These are phyloP conservation scores for Gallinago media DNA, from an alignment of 2,113 vertebrate genomes.

Conservation along the genomic window DNA sequence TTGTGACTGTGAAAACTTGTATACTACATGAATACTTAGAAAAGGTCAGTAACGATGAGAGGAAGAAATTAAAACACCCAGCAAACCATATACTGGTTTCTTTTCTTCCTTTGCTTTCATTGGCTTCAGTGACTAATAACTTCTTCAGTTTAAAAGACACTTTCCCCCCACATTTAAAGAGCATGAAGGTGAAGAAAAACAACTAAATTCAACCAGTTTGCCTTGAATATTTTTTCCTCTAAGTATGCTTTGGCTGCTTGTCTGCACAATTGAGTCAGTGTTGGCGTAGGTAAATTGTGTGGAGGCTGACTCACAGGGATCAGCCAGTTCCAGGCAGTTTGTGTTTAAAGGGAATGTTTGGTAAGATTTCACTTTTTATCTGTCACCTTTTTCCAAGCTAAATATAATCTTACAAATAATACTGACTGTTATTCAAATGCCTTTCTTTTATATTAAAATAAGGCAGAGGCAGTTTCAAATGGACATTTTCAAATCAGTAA, in stretches of 20 bases:
- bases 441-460: background rate
- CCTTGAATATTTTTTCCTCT: background rate
- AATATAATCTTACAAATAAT: background rate
- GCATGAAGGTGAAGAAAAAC: background rate
- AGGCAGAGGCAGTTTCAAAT: background rate
- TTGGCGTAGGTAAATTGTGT: background rate
- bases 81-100: fast-evolving
- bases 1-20: background rate
- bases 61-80: background rate
- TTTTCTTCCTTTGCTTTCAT: background rate
- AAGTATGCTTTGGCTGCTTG: background rate
- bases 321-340: background rate
- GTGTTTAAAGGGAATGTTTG: background rate
- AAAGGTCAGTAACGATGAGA: background rate
- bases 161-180: background rate
- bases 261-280: background rate
- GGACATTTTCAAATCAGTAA: background rate
- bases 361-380: background rate
- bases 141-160: background rate
- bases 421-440: background rate
- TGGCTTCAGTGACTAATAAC: background rate
- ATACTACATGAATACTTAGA: background rate
- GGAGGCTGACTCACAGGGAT: background rate
- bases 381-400: background rate
- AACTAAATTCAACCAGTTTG: background rate